Conservation (phyloP, 2,113 vertebrate species). For the Danio rerio region DNA sequence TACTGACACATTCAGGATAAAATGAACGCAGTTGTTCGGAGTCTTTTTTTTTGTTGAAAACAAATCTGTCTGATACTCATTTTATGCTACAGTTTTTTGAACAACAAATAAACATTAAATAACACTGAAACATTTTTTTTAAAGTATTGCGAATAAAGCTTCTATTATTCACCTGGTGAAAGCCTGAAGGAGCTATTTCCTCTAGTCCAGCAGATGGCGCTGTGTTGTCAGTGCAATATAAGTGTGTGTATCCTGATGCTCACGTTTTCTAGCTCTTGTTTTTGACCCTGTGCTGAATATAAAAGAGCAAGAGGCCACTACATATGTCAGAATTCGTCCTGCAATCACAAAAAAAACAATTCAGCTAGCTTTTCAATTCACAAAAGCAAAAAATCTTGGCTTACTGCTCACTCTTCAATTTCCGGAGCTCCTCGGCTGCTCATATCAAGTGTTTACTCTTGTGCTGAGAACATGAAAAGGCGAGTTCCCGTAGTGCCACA, state of each 20-base stretch:
- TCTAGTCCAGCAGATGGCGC: slow-evolving; percentile 43
- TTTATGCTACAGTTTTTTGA: too few relatives aligned
- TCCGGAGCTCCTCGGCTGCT: neutral
- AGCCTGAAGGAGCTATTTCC: neutral
- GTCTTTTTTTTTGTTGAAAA: too few relatives aligned
- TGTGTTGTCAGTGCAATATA: neutral
- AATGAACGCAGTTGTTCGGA: too few relatives aligned
- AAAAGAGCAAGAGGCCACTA: neutral
- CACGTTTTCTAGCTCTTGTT: neutral
- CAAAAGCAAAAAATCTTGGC: neutral
- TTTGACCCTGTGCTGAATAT: neutral
- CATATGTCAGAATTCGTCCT: neutral
- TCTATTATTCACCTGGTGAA: neutral
- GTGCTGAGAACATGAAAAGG: slow-evolving; percentile 8
- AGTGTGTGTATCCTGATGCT: neutral
- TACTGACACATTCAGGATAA: too few relatives aligned
- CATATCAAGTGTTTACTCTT: neutral
- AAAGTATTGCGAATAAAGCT: neutral
- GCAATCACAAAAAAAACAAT: neutral
- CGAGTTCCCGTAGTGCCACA: neutral
- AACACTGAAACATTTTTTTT: too few relatives aligned
- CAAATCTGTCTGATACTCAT: too few relatives aligned
- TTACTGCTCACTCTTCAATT: neutral
- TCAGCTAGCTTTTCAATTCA: neutral
- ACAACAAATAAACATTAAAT: neutral